Evolutionary conservation across 2,113 vertebrate species (phyloP).

Genomic region (Pan paniscus): DNA sequence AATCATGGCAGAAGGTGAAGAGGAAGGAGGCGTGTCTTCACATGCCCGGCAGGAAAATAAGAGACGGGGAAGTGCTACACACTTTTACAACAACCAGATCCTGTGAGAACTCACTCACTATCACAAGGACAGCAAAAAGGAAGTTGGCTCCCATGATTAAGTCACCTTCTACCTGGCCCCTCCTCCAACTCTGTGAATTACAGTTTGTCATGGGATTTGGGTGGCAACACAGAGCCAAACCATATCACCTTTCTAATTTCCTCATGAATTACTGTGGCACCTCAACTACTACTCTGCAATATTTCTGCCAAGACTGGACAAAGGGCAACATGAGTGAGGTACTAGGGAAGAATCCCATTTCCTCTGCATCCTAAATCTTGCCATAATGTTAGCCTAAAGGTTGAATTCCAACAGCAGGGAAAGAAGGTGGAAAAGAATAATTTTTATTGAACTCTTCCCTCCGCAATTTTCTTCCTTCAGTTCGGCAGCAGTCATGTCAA

Average conservation of each 20-base stretch:
- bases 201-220: too few relatives aligned
- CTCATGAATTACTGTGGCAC: neutral
- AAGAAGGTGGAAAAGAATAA: neutral
- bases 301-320: neutral
- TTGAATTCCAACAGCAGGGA: neutral
- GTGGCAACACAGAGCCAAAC: too few relatives aligned
- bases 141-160: too few relatives aligned
- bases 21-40: too few relatives aligned
- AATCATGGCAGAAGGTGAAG: too few relatives aligned
- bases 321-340: neutral
- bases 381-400: neutral
- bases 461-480: neutral
- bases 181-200: too few relatives aligned
- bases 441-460: conserved; percentile 16
- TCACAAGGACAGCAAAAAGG: too few relatives aligned
- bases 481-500: neutral
- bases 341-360: neutral
- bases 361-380: neutral
- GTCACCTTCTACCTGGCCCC: too few relatives aligned
- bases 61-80: too few relatives aligned
- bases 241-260: neutral
- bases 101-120: too few relatives aligned
- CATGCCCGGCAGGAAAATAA: too few relatives aligned
- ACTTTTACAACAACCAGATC: too few relatives aligned
- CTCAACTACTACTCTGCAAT: neutral